These are phyloP conservation scores for Grammomys dolichurus DNA, from an alignment of 2,113 vertebrate species.

Conservation along the genomic window DNA sequence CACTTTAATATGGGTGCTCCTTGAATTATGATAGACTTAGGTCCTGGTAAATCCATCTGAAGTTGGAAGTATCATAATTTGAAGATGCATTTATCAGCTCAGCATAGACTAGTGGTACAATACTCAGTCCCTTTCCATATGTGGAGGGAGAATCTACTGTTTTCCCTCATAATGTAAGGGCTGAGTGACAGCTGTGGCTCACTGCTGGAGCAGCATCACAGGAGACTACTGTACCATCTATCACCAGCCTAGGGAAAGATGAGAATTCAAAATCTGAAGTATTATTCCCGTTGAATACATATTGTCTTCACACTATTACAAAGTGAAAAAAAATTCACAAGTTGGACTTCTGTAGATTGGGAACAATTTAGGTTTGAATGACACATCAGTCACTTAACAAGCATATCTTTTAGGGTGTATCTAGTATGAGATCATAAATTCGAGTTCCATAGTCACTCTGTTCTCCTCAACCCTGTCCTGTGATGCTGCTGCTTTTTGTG, in stretches of 20 bases:
- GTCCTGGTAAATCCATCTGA: neutral
- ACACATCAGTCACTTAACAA: neutral
- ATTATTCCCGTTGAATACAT: neutral
- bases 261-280: neutral
- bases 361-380: neutral
- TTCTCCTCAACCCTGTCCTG: neutral
- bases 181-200: neutral
- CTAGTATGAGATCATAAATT: neutral
- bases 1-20: neutral
- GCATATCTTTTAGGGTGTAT: neutral
- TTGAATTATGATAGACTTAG: neutral
- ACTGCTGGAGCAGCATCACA: too few species aligned
- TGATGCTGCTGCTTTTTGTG: neutral
- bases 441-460: accelerated
- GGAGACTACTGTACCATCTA: neutral
- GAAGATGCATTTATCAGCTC: neutral
- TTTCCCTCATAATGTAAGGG: neutral
- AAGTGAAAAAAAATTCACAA: neutral
- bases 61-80: neutral
- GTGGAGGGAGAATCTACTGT: neutral
- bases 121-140: neutral
- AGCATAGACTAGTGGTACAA: neutral
- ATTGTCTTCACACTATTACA: neutral
- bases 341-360: neutral
- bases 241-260: neutral